phyloP scores from a whole-genome alignment of 2,113 vertebrate genomes.

The Lichenostomus cassidix region DNA sequence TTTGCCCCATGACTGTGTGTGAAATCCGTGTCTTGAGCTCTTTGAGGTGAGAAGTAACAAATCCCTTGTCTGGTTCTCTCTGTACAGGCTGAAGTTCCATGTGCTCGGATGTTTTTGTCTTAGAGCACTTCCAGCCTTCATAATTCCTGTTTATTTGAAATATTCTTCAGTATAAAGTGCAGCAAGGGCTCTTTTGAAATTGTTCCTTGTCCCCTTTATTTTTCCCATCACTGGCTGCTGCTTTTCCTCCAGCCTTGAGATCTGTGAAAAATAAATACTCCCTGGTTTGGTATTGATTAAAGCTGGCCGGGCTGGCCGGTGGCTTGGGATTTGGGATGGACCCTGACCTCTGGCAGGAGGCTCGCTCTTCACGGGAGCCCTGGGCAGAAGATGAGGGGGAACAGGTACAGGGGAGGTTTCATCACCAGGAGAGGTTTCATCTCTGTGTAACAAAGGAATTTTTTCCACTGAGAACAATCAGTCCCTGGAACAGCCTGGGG shows the following conservation, averaged over 20 bases:
- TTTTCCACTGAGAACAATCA: not conserved
- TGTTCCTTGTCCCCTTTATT: not conserved
- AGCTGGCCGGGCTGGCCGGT: not conserved
- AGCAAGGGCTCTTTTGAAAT: not conserved
- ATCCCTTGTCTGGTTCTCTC: not conserved
- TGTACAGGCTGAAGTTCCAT: not conserved
- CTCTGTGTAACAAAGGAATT: not conserved
- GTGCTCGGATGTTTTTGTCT: not conserved
- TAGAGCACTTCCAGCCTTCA: not conserved
- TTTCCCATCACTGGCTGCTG: not conserved
- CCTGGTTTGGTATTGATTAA: not conserved
- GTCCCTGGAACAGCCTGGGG: not conserved
- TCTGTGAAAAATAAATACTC: not conserved
- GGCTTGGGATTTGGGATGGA: not conserved
- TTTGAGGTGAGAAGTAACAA: not conserved
- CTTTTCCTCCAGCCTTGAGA: not conserved
- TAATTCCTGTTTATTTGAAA: not conserved
- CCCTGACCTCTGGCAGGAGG: not conserved
- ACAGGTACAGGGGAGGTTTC: not conserved
- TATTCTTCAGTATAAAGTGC: not conserved
- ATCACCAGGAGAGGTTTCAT: not conserved
- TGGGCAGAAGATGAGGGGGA: rapidly evolving
- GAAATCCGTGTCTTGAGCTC: not conserved
- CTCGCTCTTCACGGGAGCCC: not conserved
- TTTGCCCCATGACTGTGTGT: not conserved